Evolutionary conservation across 2,113 vertebrate genomes (phyloP), one percentile per base, ranked within the genome.

Genomic region (Corydoras sp.): DNA sequence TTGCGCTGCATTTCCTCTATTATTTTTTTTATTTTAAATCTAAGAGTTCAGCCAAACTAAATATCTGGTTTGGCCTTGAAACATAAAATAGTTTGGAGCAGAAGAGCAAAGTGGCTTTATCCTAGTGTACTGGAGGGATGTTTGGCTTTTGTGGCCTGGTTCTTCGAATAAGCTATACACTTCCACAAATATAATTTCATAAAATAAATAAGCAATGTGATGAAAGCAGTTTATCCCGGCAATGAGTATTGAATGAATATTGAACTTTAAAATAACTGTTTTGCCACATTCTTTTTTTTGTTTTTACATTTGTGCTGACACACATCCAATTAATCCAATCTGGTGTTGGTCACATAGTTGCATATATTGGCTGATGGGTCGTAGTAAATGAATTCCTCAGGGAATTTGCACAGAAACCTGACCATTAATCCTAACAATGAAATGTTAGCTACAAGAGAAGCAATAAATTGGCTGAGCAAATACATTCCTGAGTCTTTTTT

Each of bases 21-120:
- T 71, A 35, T 73, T 68, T 48, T 50, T 54, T 70, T 72, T 18
- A 18, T 70, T 74, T 63, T 30, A 13, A 68, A 71, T 73, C 62
- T 51, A 69, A 78, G 79, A 79, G 68, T 62, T 2, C 60, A 75
- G 84, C 82, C 81, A 85, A 87, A 70, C 74, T 71, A 81, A 88
- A 85, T 84, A 83, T 80, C 78, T 85, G 81, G 69, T 76, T 18
- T 60, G 73, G 77, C 78, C 75, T 85, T 74, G 79, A 79, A 83
- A 81, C 69, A 73, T 62, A 2, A 76, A 78, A 72, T 73, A 68
- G 79, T 86, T 84, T 79, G 14, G 4, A 56, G 30, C 66, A 55
- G 49, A 71, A 82, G 80, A 81, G 71, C 53, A 69, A 70, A 79
- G 62, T 2, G 9, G 71, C 18, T 83, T 84, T 84, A 62, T 82